phyloP scores from a whole-genome alignment of 2,888 invertebrate genomes.

The Elaeidobius kamerunicus region DNA sequence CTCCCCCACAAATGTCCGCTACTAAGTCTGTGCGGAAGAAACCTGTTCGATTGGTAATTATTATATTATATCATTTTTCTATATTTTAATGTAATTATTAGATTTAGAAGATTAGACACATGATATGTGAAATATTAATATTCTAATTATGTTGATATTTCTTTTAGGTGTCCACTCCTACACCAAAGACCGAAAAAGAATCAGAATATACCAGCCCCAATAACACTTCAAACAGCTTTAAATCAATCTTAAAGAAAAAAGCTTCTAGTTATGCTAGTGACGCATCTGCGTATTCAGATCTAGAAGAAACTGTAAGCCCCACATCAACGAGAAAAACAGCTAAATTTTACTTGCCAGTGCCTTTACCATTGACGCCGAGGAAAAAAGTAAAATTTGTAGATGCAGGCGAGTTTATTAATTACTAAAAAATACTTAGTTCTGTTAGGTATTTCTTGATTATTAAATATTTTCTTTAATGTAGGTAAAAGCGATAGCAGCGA shows the following conservation, averaged over 20 bases:
- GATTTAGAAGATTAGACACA: neutral
- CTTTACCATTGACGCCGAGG: slow-evolving; percentile 50
- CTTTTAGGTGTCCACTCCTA: slow-evolving; percentile 13
- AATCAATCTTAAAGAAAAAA: slow-evolving; percentile 56
- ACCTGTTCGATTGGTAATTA: slow-evolving; percentile 9
- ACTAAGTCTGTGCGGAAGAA: slow-evolving; percentile 9
- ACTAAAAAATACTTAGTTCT: too few relatives aligned
- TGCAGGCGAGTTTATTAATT: slow-evolving; percentile 57
- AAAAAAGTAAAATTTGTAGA: slow-evolving; percentile 73
- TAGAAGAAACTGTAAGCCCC: slow-evolving; percentile 43
- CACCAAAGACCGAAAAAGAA: slow-evolving; percentile 26
- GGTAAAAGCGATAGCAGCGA: slow-evolving; percentile 23
- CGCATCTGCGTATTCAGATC: slow-evolving; percentile 40
- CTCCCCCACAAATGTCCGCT: neutral
- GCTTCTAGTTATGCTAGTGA: slow-evolving; percentile 47
- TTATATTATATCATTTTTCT: slow-evolving; percentile 1
- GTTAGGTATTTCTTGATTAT: neutral
- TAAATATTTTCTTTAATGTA: neutral
- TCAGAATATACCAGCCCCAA: slow-evolving; percentile 11
- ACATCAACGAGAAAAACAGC: slow-evolving; percentile 48
- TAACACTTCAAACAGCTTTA: slow-evolving; percentile 41
- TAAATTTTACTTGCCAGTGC: slow-evolving; percentile 63
- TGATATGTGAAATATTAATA: too few relatives aligned
- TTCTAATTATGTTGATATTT: too few relatives aligned
- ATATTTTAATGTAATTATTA: neutral